These are phyloP conservation scores for Coregonus suidteri DNA, from an alignment of 2,797 vertebrate species.

Conservation along the genomic window DNA sequence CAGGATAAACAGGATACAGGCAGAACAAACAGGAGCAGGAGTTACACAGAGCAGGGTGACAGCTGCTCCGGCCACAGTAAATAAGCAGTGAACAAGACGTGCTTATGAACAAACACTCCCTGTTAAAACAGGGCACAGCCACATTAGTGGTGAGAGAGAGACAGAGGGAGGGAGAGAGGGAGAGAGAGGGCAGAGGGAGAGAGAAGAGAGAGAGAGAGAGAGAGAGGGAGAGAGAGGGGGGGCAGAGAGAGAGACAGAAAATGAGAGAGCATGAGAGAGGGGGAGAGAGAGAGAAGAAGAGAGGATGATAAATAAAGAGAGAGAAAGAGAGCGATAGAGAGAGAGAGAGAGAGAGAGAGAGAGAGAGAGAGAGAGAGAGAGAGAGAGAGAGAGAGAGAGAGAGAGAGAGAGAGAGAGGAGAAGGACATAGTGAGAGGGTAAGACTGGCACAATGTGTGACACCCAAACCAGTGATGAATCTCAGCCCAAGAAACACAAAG, in stretches of 20 bases:
- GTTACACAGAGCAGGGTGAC: constrained; percentile 75
- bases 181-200: constrained; percentile 58
- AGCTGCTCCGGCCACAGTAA: constrained; percentile 77
- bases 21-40: constrained; percentile 70
- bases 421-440: constrained; percentile 30
- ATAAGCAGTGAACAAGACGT: constrained; percentile 79
- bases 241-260: no score
- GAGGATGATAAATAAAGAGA: constrained; percentile 58
- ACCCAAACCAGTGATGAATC: constrained; percentile 87
- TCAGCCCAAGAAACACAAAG: constrained; percentile 90
- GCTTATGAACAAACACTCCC: constrained; percentile 84
- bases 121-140: constrained; percentile 68
- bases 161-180: constrained; percentile 5
- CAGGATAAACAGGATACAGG: constrained; percentile 76
- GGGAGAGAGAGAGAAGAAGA: constrained; percentile 46
- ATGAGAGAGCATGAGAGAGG: no score
- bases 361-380: constrained; percentile 29
- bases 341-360: constrained; percentile 13
- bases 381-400: constrained; percentile 34
- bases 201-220: constrained; percentile 52
- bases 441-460: constrained; percentile 74
- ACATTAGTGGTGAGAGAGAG: constrained; percentile 25
- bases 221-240: constrained; percentile 10
- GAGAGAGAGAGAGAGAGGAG: constrained; percentile 4
- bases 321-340: constrained; percentile 24